phyloP scores from a whole-genome alignment of 2,888 invertebrate genomes.

The Pseudococcus longispinus region DNA sequence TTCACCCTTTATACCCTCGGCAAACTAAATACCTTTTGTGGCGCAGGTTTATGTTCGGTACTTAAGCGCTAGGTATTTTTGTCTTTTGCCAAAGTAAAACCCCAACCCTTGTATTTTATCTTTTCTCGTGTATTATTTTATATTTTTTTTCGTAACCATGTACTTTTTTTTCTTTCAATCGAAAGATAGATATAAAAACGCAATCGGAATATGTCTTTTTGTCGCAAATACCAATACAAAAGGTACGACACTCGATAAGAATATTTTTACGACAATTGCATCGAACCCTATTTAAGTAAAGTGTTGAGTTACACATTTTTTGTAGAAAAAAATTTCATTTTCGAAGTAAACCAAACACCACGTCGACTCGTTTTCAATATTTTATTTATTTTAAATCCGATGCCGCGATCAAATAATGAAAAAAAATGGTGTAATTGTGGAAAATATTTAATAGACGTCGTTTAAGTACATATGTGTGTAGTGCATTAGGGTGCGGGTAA shows the following conservation, averaged over 20 bases:
- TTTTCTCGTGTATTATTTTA: neutral
- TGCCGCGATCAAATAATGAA: neutral
- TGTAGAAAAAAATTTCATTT: neutral
- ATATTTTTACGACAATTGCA: constrained; percentile 18
- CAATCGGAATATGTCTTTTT: constrained; percentile 43
- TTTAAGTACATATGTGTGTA: neutral
- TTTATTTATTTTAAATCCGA: neutral
- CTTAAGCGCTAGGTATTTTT: constrained; percentile 47
- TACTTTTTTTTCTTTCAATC: neutral
- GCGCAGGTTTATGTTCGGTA: constrained; percentile 35
- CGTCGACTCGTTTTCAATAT: constrained; percentile 28
- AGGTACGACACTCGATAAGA: constrained; percentile 41
- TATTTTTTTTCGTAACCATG: neutral
- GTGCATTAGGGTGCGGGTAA: neutral
- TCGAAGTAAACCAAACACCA: constrained; percentile 16
- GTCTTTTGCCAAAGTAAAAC: neutral
- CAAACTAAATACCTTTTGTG: constrained; percentile 55
- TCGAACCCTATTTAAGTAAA: constrained; percentile 48
- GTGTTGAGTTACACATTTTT: constrained; percentile 55
- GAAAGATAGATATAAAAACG: constrained; percentile 23
- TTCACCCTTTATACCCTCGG: constrained; percentile 53
- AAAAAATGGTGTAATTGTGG: neutral
- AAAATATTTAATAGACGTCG: constrained; percentile 27
- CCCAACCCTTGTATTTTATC: constrained; percentile 45
- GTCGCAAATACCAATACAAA: constrained; percentile 29